Evolutionary conservation across 92 coral and sea anemone genomes (phyloP), one percentile per base, ranked within the genome.

Genomic region (Montipora capitata): DNA sequence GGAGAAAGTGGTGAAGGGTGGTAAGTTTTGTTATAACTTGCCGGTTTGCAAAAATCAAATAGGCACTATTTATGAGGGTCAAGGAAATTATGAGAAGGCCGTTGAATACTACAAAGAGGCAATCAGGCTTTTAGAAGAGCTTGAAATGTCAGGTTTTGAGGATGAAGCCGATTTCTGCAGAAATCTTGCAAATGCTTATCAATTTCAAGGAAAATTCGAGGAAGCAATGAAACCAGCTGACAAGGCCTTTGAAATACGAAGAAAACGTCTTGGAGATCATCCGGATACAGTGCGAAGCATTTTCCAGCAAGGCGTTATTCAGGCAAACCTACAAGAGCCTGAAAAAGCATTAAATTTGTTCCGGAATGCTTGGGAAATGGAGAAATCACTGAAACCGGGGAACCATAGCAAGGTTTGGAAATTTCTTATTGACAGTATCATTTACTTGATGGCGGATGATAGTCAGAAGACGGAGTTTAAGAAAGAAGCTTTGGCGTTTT

Each of bases 11-110:
- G 75, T 90, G 4, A 20, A 73, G 7, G 41, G 84, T n/a, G 64
- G 74, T 20, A 88, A 86, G 0, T n/a, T 63, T 6, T 94, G 89
- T 81, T 83, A 54, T 63, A 95, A 92, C 71, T 85, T 94, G 78
- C 92, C 95, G 0, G 83, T 91, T 18, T 88, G 70, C 72, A 90
- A 92, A 48, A 94, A 87, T 57, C 98, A 94, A 68, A 86, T 92
- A 42, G 93, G 94, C 13, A 77, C 80, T 10, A 87, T 89, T 12
- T 66, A 86, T 68, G 94, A 89, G 44, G 20, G 63, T 49, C 72
- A 61, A 38, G 76, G 11, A 35, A 84, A 94, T 39, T 89, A 76
- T 6, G 72, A 49, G 1, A 61, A 78, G 77, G 95, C 97, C 3
- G 63, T 79, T 8, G 73, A 89, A 40, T 83, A 75, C 68, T 88